Conservation (phyloP, 2,113 vertebrate species). For the Ictalurus punctatus region DNA sequence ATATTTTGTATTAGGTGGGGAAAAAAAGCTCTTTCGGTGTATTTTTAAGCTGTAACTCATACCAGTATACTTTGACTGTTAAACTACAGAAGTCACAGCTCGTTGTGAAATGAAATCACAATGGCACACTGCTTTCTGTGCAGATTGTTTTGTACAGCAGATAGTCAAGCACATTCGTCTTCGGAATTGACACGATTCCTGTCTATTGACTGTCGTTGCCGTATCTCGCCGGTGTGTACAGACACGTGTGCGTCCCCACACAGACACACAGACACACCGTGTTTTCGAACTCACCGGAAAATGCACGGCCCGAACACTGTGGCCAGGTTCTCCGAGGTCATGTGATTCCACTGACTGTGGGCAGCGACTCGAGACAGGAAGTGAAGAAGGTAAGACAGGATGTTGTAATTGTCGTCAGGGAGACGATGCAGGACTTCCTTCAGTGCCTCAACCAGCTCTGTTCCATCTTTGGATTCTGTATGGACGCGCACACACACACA, state of each 20-base stretch:
- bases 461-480: not conserved
- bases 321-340: not conserved
- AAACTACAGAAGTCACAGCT: not conserved
- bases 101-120: too few species aligned
- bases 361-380: not conserved
- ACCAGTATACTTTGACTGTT: not conserved
- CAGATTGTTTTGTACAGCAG: too few species aligned
- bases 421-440: not conserved
- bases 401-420: not conserved
- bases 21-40: not conserved
- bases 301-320: not conserved
- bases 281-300: not conserved
- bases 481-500: not conserved
- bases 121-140: too few species aligned
- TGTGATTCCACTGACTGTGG: slow-evolving; percentile 1
- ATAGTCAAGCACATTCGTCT: too few species aligned
- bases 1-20: too few species aligned
- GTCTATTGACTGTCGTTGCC: too few species aligned
- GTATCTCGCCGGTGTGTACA: too few species aligned
- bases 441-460: not conserved
- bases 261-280: not conserved
- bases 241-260: too few species aligned
- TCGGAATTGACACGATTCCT: too few species aligned
- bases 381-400: slow-evolving; percentile 8
- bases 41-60: not conserved